Conservation (phyloP, 2,113 vertebrate species). For the Alligator mississippiensis region DNA sequence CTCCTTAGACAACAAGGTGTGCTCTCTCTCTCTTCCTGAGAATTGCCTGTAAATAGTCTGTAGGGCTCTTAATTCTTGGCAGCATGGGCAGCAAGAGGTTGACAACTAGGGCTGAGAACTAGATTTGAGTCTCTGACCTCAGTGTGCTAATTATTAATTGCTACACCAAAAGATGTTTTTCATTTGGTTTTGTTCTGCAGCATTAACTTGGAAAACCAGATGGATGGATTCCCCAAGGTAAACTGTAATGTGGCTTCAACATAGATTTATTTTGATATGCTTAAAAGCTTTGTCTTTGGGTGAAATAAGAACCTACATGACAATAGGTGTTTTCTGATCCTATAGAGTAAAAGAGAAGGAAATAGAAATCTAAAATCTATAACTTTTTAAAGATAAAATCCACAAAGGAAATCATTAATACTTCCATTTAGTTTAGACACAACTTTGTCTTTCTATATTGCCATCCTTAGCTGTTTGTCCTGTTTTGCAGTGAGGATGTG, state of each 20-base stretch:
- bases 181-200: neutral
- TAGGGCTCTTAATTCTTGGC: neutral
- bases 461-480: neutral
- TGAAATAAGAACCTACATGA: conserved; percentile 4
- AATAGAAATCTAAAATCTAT: neutral
- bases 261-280: neutral
- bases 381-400: conserved; percentile 49
- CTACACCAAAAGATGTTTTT: neutral
- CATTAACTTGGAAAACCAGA: neutral
- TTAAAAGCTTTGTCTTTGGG: neutral
- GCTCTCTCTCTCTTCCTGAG: neutral
- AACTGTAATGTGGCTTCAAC: neutral
- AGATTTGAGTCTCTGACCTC: neutral
- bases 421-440: conserved; percentile 38
- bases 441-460: conserved; percentile 30
- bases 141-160: neutral
- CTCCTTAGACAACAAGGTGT: neutral
- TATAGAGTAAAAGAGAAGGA: neutral
- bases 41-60: neutral
- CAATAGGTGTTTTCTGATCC: neutral
- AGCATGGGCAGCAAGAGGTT: neutral
- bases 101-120: neutral
- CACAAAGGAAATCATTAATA: neutral
- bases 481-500: neutral
- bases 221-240: neutral